Evolutionary conservation across 2,797 vertebrate species (phyloP), one percentile per base, ranked within the genome.

Genomic region (Acipenser ruthenus): DNA sequence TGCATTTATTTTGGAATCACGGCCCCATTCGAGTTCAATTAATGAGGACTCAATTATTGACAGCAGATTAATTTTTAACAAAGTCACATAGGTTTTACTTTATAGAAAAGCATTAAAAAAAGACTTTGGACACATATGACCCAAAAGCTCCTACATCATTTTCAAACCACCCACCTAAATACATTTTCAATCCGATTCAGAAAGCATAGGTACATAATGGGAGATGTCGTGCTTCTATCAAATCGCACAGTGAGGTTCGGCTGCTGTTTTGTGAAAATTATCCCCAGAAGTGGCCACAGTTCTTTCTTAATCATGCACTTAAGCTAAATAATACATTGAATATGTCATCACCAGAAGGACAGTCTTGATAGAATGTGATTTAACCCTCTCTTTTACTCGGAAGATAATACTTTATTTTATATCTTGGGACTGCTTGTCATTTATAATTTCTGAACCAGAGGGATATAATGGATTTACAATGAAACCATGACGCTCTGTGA

Each of bases 21-120:
- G 90, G 91, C 88, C 90, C 90, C 93, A 89, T 88, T 95, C 91
- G 88, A 93, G 89, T 94, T 94, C 90, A 95, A 94, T 95, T 96
- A 96, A 97, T 97, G 93, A 97, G 92, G 90, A 90, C 92, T 97
- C 94, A 97, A 96, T 97, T 97, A 97, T 95, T 96, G 94, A 97
- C 94, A 94, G 91, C 84, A 85, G 90, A 94, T 97, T 89, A 93
- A 97, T 96, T 86, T 95, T 97, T 96, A 91, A 95, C 92, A 91
- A 89, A 91, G 89, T 90, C 81, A 83, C 84, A 87, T 83, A 86
- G 82, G 83, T 82, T 90, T 90, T 78, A 71, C 83, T 87, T 83
- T 88, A 86, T 80, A 78, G 77, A 83, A 78, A 73, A 76, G 75
- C 79, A 85, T 83, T 89, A 88, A 90, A 82, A 37, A 76, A 74